Evolutionary conservation across 2,888 invertebrate species (phyloP).

Genomic region (Hofmannophila pseudospretella): DNA sequence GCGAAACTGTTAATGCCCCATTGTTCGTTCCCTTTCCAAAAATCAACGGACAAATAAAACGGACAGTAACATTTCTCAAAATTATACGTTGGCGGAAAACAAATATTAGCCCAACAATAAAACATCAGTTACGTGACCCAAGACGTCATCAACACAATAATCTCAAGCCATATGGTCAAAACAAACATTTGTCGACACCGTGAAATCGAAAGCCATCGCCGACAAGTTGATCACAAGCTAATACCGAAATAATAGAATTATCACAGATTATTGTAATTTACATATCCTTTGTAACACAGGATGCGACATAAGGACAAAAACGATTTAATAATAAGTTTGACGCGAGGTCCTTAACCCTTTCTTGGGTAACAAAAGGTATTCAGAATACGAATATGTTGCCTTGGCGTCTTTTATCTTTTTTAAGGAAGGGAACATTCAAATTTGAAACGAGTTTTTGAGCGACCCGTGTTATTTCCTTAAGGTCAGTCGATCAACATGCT

Average conservation of each 20-base stretch:
- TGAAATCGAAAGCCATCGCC: slow-evolving; percentile 36
- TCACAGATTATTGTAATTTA: slow-evolving; percentile 74
- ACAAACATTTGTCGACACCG: slow-evolving; percentile 51
- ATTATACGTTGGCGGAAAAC: slow-evolving; percentile 26
- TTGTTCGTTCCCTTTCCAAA: neutral
- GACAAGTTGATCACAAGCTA: slow-evolving; percentile 70
- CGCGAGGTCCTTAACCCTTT: slow-evolving; percentile 70
- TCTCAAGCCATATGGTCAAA: slow-evolving; percentile 56
- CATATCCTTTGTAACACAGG: slow-evolving; percentile 71
- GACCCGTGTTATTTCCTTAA: slow-evolving; percentile 48
- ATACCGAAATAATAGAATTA: slow-evolving; percentile 73
- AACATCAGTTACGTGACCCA: slow-evolving; percentile 21
- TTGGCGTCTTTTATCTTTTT: slow-evolving; percentile 51
- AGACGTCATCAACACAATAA: slow-evolving; percentile 33
- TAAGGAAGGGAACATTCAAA: slow-evolving; percentile 68
- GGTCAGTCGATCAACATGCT: slow-evolving; percentile 64
- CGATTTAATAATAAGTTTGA: slow-evolving; percentile 75
- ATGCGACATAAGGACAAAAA: slow-evolving; percentile 73
- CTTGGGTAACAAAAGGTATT: slow-evolving; percentile 64
- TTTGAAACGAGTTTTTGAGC: slow-evolving; percentile 64
- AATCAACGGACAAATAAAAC: neutral
- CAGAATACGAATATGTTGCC: slow-evolving; percentile 74
- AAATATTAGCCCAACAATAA: slow-evolving; percentile 28
- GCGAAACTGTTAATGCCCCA: slow-evolving; percentile 11
- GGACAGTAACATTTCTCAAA: slow-evolving; percentile 9